Evolutionary conservation across 30 jellyfish, hydroid and myxozoan species (phyloP).

Genomic region (Hydractinia echinata): DNA sequence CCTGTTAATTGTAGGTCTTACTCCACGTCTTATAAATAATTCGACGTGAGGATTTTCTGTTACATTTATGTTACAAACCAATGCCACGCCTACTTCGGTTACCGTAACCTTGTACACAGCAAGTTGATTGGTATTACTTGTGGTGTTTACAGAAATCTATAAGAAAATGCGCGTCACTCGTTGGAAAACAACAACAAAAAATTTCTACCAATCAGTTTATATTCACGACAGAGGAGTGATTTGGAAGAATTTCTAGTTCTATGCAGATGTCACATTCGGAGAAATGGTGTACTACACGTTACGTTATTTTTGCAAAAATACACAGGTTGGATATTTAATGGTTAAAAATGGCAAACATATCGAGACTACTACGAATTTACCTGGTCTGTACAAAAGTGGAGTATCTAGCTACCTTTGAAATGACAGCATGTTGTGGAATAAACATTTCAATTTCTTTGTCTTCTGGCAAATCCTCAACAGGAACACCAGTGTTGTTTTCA

Average conservation of each 20-base stretch:
- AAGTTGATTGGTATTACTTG: neutral
- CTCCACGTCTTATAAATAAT: neutral
- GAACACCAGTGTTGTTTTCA: neutral
- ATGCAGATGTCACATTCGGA: no score
- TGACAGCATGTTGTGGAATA: slow-evolving; percentile 4
- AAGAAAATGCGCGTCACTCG: no score
- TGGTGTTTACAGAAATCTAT: no score
- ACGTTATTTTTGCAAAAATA: neutral
- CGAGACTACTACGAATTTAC: no score
- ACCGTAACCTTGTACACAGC: neutral
- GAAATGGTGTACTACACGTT: no score
- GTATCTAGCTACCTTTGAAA: neutral
- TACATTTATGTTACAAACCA: slow-evolving; percentile 10
- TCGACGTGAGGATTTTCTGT: neutral
- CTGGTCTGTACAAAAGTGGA: neutral
- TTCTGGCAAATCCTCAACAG: neutral
- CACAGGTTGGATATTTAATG: neutral
- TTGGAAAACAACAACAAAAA: no score
- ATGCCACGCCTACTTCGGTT: slow-evolving; percentile 11
- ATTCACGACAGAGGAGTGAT: no score
- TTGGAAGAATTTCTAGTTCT: no score
- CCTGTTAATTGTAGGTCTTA: neutral
- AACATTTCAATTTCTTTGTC: slow-evolving; percentile 3
- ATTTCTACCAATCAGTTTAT: no score
- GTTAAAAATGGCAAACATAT: neutral